These are phyloP conservation scores for Lobophora halterata DNA, from an alignment of 2,888 invertebrate genomes.

Conservation along the genomic window DNA sequence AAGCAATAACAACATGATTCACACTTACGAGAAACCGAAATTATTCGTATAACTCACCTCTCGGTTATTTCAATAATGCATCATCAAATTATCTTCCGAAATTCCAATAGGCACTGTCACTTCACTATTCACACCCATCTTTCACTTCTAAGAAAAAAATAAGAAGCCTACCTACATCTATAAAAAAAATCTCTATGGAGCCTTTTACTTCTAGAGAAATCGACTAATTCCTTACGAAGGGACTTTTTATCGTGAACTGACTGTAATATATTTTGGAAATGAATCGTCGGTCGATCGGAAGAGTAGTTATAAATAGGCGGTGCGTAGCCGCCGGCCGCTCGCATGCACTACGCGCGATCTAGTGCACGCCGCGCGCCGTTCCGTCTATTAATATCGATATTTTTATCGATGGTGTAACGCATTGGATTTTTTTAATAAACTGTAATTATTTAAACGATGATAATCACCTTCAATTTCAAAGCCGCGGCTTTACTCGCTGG, in stretches of 20 bases:
- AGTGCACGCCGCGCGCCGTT: constrained; percentile 12
- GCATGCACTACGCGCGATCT: constrained; percentile 18
- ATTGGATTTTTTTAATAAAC: no score
- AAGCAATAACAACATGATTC: constrained; percentile 23
- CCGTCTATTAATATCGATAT: constrained; percentile 13
- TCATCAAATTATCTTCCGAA: constrained; percentile 11
- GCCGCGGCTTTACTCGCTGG: no score
- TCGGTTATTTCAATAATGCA: constrained; percentile 23
- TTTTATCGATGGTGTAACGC: constrained; percentile 14
- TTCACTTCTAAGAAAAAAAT: background rate
- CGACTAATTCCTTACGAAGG: no score
- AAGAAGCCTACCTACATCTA: no score
- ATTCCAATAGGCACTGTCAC: constrained; percentile 20
- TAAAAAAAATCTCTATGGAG: no score
- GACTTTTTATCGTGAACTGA: no score
- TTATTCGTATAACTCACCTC: constrained; percentile 27
- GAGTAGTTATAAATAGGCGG: constrained; percentile 44
- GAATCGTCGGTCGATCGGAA: constrained; percentile 46
- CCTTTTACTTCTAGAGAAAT: no score
- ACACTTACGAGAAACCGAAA: constrained; percentile 15
- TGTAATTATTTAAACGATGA: constrained; percentile 7
- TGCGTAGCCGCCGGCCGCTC: constrained; percentile 39
- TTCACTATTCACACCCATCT: constrained; percentile 5
- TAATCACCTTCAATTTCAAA: no score
- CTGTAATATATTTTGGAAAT: constrained; percentile 43